Evolutionary conservation across 1,140 invertebrate species (phyloP), one percentile per base, ranked within the genome.

Genomic region (Drosophila simulans): DNA sequence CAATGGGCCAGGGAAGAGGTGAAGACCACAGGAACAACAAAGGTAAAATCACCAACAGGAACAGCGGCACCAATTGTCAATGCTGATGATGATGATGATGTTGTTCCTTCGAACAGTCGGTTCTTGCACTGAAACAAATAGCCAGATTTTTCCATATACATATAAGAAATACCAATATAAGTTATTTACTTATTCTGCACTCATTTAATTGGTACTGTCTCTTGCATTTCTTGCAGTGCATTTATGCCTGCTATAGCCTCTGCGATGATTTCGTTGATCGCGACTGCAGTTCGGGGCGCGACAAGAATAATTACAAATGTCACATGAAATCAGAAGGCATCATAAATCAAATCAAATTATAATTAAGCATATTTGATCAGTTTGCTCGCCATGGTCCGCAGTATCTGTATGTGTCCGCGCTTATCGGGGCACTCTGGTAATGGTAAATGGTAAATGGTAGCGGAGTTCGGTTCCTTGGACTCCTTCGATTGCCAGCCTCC

Each of bases 261-360:
- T 64, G 74, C 49, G 70, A 64, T 72, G 80, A 62, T 86, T 82
- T 65, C 52, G 82, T 69, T 76, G 82, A 86, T 86, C 82, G 80
- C 63, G 66, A 57, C 51, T 70, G 70, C 58, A 79, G 84, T 88
- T 88, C 75, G 76, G 77, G 84, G 84, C 84, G 84, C 84, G 84
- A 91, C 90, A 91, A 91, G 90, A 91, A 90, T 91, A 91, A 91
- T 91, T 91, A 91, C 90, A 81, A 91, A 91, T 91, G 90, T 91
- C 90, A 91, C 74, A 90, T 83, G 80, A 76, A 84, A 91, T 90
- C 82, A 81, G 77, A 68, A 75, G 82, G 63, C 80, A 84, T 91
- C 89, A 91, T 91, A 91, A 91, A 91, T 91, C 90, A 91, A 91
- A 91, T 91, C 84, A 90, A 90, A 91, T 90, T 88, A 90, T 90